Base-by-base conservation (phyloP, 1,140 invertebrate genomes). In the Ostrea denselamellosa region DNA sequence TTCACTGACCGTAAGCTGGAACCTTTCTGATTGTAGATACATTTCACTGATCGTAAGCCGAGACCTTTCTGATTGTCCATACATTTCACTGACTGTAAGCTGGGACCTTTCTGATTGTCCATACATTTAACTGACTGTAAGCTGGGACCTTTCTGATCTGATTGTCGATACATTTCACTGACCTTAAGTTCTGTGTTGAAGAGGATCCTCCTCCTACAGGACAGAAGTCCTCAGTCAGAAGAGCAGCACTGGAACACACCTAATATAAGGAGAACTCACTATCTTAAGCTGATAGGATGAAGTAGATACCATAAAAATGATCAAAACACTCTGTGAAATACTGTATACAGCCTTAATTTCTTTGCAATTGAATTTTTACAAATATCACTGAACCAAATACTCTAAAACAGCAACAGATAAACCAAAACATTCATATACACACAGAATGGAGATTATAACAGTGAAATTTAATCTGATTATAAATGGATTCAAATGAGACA, bases 171-270 rank as follows among this genome's bases (percentile, higher is more conserved):
- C 54, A 56, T 56, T 56, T 17, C 54, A 56, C 54, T 22, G 68
- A 77, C 68, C 9, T n/a, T 85, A 85, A 86, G 53, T 83, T 22
- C 34, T 83, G 53, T 84, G 86, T 51, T 22, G 83, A 51, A 19
- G 84, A 58, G 56, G 54, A 88, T 84, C 89, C 77, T 54, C 54
- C 88, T 7, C 52, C 86, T 58, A 96, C 91, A 54, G 94, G 94
- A 56, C 95, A 93, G 91, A 96, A 95, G 87, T 96, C 95, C 86
- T 94, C 94, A 17, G 93, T 93, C 54, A 95, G 94, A 71, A 95
- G 94, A 8, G 96, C 95, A n/a, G 94, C 91, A 25, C 92, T 90
- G 52, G 94, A 93, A 92, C 96, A 96, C 7, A 94, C 92, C 94
- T 94, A 83, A 51, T 83, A 28, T 4, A 83, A 34, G n/a, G 19